Evolutionary conservation across 1,140 invertebrate species (phyloP), one percentile per base, ranked within the genome.

Genomic region (Aradophagus sp.): DNA sequence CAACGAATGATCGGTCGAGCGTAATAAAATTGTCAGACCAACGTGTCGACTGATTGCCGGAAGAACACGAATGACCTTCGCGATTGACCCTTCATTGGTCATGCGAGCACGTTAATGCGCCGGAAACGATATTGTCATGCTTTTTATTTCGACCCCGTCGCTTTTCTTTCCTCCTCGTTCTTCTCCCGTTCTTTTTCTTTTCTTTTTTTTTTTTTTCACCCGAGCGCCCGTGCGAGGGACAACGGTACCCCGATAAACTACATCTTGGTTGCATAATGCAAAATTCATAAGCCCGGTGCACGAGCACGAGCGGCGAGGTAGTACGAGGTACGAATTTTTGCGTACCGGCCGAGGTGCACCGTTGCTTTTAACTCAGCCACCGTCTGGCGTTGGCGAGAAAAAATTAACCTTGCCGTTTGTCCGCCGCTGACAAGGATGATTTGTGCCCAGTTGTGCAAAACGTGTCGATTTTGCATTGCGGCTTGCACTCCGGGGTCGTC

Each of bases 381-480:
- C 44, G 45, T 50, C 55, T 50, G 68, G 41, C 34, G 27, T 32
- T 31, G 39, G 41, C 11, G 62, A 59, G 50, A 72, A 61, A 65
- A 70, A 73, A 75, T 75, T 70, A 71, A 74, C 73, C 47, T 77
- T 71, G 74, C 68, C 75, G 77, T 74, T 74, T 75, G 69, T 73
- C 53, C 56, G 20, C 11, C 23, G 23, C 29, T 56, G 67, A 70
- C 69, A 65, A 58, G 63, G 62, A 62, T 76, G 74, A 78, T 78
- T 78, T 76, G 75, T 72, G 68, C 36, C 19, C 32, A 34, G 55
- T 65, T 67, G 36, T 59, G 50, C 44, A 69, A 77, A 76, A 75
- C 75, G 77, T 77, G 77, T 77, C 75, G 77, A 78, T 78, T 78
- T 77, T 77, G 71, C 75, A 78, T 77, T 53, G 65, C 53, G 32